These are phyloP conservation scores for Pemphigus obesinymphae DNA, from an alignment of 1,140 invertebrate species.

Conservation along the genomic window DNA sequence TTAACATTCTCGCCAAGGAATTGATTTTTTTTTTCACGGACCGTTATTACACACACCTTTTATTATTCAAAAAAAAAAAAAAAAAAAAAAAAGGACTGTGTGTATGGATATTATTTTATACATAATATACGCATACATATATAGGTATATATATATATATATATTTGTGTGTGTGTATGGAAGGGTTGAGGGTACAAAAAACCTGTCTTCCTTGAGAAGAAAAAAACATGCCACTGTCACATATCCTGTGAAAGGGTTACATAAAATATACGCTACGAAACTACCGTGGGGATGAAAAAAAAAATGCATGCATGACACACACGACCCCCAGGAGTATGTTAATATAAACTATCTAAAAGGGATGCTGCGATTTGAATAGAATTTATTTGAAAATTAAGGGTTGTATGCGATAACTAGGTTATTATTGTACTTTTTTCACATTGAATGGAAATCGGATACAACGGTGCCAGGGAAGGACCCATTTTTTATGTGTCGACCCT, in stretches of 20 bases:
- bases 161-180: not conserved
- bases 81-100: slow-evolving; percentile 19
- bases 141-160: no score
- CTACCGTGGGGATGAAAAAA: not conserved
- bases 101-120: slow-evolving; percentile 27
- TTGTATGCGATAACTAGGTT: slow-evolving; percentile 40
- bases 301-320: slow-evolving; percentile 24
- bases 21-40: slow-evolving; percentile 41
- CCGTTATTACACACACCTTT: slow-evolving; percentile 33
- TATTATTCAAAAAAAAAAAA: slow-evolving; percentile 38
- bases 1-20: slow-evolving; percentile 41
- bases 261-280: slow-evolving; percentile 13
- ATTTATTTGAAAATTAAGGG: slow-evolving; percentile 40
- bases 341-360: slow-evolving; percentile 42
- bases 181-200: slow-evolving; percentile 40
- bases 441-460: slow-evolving; percentile 41
- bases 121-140: not conserved
- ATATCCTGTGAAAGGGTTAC: slow-evolving; percentile 40
- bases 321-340: slow-evolving; percentile 41
- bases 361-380: slow-evolving; percentile 39
- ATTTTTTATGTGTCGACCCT: slow-evolving; percentile 40
- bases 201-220: slow-evolving; percentile 42
- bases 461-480: slow-evolving; percentile 32
- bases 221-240: slow-evolving; percentile 41
- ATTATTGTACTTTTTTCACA: slow-evolving; percentile 36